phyloP scores from a whole-genome alignment of 1,140 invertebrate genomes.

The Drosophila lacteicornis region DNA sequence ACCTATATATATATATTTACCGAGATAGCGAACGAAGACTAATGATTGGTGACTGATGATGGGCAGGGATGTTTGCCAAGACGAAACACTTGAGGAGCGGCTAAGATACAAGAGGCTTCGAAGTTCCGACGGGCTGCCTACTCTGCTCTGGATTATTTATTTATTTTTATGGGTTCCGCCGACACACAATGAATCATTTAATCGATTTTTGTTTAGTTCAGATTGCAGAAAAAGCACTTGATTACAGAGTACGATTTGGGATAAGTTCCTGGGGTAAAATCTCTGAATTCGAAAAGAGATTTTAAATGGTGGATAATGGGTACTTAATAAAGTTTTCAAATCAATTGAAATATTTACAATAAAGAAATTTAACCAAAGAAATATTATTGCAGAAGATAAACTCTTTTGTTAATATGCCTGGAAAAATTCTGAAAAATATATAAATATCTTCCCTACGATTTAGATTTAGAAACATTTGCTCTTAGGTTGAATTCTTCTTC shows the following conservation, averaged over 20 bases:
- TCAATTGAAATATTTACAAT: background rate
- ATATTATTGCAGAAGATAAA: no score
- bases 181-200: slow-evolving; percentile 39
- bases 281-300: no score
- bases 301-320: background rate
- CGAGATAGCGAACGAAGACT: slow-evolving; percentile 28
- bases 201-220: slow-evolving; percentile 16
- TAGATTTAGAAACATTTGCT: no score
- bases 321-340: background rate
- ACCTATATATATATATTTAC: slow-evolving; percentile 6
- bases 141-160: slow-evolving; percentile 36
- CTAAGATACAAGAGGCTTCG: slow-evolving; percentile 2
- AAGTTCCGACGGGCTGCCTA: background rate
- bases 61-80: slow-evolving; percentile 21
- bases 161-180: slow-evolving; percentile 30
- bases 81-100: slow-evolving; percentile 42
- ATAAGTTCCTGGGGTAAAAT: background rate
- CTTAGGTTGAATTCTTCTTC: no score
- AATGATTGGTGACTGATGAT: slow-evolving; percentile 8
- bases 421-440: no score
- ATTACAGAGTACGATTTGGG: background rate
- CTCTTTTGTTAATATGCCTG: no score
- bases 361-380: background rate
- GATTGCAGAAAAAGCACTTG: slow-evolving; percentile 15
- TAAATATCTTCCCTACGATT: no score